Conservation (phyloP, 1,140 invertebrate species). For the Caenorhabditis tropicalis region DNA sequence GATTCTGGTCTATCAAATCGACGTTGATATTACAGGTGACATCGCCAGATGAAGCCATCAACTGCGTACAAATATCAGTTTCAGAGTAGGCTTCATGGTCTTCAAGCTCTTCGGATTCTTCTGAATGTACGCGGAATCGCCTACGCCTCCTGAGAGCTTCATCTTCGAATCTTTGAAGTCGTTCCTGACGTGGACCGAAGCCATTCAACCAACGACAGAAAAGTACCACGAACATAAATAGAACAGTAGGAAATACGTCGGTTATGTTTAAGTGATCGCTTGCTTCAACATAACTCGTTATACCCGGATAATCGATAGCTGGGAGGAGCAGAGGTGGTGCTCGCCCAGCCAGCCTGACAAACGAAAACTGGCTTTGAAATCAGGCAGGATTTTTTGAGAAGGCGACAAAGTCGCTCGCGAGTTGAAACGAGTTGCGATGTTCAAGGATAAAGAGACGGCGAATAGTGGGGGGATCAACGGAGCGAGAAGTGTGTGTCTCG, state of each 20-base stretch:
- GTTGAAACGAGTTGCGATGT: not conserved
- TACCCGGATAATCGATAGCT: conserved; percentile 26
- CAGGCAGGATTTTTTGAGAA: not conserved
- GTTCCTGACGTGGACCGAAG: not conserved
- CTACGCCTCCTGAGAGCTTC: not conserved
- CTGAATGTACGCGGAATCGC: not conserved
- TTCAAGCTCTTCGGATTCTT: conserved; percentile 19
- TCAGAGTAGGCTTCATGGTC: conserved; percentile 12
- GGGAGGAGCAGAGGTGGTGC: conserved; percentile 11
- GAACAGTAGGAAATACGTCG: conserved; percentile 15
- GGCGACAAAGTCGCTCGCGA: not conserved
- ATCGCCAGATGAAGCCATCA: not conserved
- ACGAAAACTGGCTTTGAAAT: not conserved
- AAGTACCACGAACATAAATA: conserved; percentile 31
- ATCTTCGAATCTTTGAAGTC: not conserved
- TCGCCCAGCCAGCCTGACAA: conserved; percentile 22
- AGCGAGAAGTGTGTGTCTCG: conserved; percentile 27
- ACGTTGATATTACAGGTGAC: conserved; percentile 6
- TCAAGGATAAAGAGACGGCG: not conserved
- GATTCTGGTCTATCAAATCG: conserved; percentile 21
- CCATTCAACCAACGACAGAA: conserved; percentile 19
- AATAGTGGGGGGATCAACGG: not conserved
- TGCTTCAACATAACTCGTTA: not conserved
- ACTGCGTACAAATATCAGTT: conserved; percentile 18
- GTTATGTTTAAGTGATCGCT: not conserved